phyloP scores from a whole-genome alignment of 2,113 vertebrate species.

The Apaloderma vittatum region DNA sequence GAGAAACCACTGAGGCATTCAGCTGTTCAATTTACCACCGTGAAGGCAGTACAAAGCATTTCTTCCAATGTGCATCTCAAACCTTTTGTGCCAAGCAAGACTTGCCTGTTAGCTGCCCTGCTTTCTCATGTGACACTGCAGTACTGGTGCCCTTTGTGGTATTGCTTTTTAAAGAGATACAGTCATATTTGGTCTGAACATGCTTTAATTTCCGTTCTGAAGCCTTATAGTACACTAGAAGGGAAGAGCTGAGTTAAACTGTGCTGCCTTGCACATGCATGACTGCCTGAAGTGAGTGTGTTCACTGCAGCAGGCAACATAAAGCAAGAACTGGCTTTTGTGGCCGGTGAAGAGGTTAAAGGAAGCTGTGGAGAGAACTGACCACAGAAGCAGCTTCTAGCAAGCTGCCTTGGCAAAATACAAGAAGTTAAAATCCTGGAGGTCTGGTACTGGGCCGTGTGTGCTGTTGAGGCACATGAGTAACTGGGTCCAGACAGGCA shows the following conservation, averaged over 20 bases:
- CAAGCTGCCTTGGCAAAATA: not conserved
- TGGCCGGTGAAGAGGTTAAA: not conserved
- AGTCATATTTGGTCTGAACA: not conserved
- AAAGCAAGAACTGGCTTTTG: not conserved
- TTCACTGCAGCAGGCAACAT: not conserved
- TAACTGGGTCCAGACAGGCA: not conserved
- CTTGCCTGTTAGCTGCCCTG: not conserved
- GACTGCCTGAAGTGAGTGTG: not conserved
- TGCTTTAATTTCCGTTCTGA: not conserved
- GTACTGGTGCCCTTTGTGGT: not conserved
- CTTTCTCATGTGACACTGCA: not conserved
- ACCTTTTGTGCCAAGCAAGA: not conserved
- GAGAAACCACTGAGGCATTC: not conserved
- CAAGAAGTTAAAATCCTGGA: not conserved
- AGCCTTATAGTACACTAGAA: not conserved
- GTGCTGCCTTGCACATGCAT: not conserved
- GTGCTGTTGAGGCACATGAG: not conserved
- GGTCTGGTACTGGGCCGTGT: not conserved
- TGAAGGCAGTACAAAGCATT: not conserved
- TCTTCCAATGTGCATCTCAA: fast-evolving
- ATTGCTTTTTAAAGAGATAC: not conserved
- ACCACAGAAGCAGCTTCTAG: not conserved
- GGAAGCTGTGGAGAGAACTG: not conserved
- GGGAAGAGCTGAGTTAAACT: not conserved
- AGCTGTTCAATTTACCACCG: fast-evolving